These are phyloP conservation scores for Lysiphlebus fabarum DNA, from an alignment of 1,140 invertebrate species.

Conservation along the genomic window DNA sequence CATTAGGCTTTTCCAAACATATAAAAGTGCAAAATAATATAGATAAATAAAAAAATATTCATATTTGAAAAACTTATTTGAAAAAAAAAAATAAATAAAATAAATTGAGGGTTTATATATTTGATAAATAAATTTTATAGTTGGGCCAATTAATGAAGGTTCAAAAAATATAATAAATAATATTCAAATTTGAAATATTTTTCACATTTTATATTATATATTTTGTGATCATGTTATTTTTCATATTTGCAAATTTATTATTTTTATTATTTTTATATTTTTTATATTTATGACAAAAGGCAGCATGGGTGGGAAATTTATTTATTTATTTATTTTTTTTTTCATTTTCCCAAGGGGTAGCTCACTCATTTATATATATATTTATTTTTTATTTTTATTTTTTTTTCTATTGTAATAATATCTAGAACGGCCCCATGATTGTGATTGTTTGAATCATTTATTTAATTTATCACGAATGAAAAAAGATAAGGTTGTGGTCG, in stretches of 20 bases:
- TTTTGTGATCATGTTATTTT: constrained; percentile 5
- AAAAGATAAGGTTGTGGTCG: constrained; percentile 21
- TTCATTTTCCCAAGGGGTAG: neutral
- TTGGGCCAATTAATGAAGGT: no score
- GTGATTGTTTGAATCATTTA: constrained; percentile 40
- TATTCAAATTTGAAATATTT: no score
- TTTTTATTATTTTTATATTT: constrained; percentile 8
- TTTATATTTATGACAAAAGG: constrained; percentile 19
- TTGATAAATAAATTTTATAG: no score
- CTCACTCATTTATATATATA: neutral
- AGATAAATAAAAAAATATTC: no score
- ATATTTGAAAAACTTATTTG: no score
- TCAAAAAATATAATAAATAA: no score
- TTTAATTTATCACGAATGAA: constrained; percentile 30
- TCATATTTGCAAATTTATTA: neutral
- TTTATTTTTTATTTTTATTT: neutral
- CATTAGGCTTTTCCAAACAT: no score
- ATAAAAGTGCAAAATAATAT: no score
- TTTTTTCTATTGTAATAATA: constrained; percentile 1
- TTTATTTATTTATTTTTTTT: no score
- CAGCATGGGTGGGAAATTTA: constrained; percentile 17
- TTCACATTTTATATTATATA: no score
- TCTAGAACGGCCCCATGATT: constrained; percentile 33
- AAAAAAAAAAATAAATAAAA: no score
- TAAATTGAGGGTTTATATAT: no score